These are phyloP conservation scores for Anthopleura sola DNA, from an alignment of 64 coral and sea anemone species.

Conservation along the genomic window DNA sequence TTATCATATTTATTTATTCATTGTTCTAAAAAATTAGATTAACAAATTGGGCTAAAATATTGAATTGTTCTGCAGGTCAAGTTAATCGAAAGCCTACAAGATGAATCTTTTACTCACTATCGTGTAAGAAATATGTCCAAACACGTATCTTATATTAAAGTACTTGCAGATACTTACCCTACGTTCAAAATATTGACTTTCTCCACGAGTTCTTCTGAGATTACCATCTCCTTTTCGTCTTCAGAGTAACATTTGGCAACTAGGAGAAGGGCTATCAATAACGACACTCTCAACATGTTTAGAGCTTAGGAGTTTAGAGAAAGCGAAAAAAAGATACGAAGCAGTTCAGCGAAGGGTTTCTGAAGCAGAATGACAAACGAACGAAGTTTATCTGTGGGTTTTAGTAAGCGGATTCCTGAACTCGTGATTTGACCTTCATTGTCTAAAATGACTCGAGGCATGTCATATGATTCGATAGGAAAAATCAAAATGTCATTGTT, in stretches of 20 bases:
- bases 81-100: too few relatives aligned
- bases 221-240: background rate
- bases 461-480: background rate
- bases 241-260: background rate
- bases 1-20: too few relatives aligned
- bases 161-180: constrained; percentile 5
- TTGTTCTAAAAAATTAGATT: too few relatives aligned
- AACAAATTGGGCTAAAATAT: too few relatives aligned
- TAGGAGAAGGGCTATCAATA: background rate
- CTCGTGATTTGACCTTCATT: background rate
- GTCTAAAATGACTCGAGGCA: background rate
- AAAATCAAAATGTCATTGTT: too few relatives aligned
- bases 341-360: background rate
- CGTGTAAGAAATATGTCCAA: background rate
- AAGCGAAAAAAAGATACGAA: background rate
- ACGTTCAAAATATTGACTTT: constrained; percentile 16
- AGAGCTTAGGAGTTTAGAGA: background rate
- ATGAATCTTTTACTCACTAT: too few relatives aligned
- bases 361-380: background rate
- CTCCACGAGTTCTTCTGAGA: background rate
- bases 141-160: background rate
- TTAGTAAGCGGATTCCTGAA: background rate
- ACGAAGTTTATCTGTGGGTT: background rate
- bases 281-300: background rate
- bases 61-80: too few relatives aligned